phyloP scores from a whole-genome alignment of 1,140 invertebrate genomes.

The Argopecten irradians region DNA sequence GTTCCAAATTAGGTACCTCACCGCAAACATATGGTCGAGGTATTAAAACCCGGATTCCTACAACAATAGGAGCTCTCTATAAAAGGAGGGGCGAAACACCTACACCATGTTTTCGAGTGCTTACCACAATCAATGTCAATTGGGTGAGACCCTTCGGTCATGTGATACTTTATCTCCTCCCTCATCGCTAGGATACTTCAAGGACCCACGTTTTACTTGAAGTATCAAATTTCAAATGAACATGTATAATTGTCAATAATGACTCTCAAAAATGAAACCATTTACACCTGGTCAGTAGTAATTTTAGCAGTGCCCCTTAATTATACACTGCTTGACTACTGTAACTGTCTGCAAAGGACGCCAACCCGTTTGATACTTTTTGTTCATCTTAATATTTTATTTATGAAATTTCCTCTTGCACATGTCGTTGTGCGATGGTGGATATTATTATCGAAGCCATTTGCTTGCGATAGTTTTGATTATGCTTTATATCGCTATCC shows the following conservation, averaged over 20 bases:
- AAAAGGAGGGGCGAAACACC: constrained; percentile 14
- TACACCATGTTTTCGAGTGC: constrained; percentile 9
- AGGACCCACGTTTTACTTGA: background rate
- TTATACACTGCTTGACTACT: background rate
- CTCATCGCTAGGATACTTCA: background rate
- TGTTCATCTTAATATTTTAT: too few species aligned
- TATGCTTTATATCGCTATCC: too few species aligned
- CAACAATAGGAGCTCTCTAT: background rate
- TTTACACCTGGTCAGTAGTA: background rate
- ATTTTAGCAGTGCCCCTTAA: background rate
- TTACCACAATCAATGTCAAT: background rate
- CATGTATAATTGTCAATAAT: constrained; percentile 14
- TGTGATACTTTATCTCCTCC: background rate
- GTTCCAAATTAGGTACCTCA: constrained; percentile 16
- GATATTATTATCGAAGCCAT: too few species aligned
- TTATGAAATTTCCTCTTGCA: too few species aligned
- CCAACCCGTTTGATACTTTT: too few species aligned
- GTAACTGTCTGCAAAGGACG: too few species aligned
- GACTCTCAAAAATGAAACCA: background rate
- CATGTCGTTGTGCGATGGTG: too few species aligned
- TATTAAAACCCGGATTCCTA: background rate
- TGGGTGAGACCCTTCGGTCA: background rate
- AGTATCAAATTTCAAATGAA: constrained; percentile 3
- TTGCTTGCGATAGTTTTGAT: too few species aligned
- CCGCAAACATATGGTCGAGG: background rate